Conservation (phyloP, 2,888 invertebrate species). For the Philereme vetulata region DNA sequence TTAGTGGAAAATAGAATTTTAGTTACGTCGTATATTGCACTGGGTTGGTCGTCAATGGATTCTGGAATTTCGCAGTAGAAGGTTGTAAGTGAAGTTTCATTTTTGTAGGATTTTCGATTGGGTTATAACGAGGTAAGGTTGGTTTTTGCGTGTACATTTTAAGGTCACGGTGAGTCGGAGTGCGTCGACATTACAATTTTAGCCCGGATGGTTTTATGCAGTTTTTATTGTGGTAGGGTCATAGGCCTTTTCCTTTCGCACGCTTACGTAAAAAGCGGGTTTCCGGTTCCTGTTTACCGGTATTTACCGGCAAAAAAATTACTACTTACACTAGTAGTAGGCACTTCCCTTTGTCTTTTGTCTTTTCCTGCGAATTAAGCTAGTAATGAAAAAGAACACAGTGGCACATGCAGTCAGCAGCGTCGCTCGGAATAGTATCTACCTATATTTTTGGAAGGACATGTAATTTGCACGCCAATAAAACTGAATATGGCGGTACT, state of each 20-base stretch:
- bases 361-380: too few species aligned
- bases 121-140: conserved; percentile 39
- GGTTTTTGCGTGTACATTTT: conserved; percentile 47
- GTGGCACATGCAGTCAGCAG: too few species aligned
- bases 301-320: too few species aligned
- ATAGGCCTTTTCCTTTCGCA: conserved; percentile 54
- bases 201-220: conserved; percentile 78
- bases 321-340: too few species aligned
- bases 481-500: too few species aligned
- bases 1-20: conserved; percentile 36
- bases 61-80: conserved; percentile 53
- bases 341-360: too few species aligned
- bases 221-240: conserved; percentile 82
- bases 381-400: too few species aligned
- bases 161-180: conserved; percentile 62
- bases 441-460: too few species aligned
- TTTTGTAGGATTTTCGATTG: conserved; percentile 39
- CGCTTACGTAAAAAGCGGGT: conserved; percentile 10
- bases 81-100: conserved; percentile 44
- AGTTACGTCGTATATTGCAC: conserved; percentile 50
- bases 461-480: too few species aligned
- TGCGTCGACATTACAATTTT: conserved; percentile 80
- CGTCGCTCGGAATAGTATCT: too few species aligned
- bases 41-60: conserved; percentile 64
- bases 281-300: neutral